phyloP scores from a whole-genome alignment of 2,888 invertebrate genomes.

The Hetaerina titia region DNA sequence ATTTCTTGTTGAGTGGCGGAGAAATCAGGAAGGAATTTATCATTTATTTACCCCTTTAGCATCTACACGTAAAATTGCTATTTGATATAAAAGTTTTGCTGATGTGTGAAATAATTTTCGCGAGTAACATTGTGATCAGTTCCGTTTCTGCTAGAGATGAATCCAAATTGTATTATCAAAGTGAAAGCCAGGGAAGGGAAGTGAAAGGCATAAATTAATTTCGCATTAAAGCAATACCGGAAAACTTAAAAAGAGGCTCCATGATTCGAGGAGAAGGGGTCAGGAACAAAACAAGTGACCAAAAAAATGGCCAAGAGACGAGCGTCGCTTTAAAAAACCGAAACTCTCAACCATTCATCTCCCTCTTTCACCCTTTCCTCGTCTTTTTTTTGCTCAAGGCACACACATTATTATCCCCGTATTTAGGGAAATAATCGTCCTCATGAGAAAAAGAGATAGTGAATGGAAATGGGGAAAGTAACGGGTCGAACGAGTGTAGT shows the following conservation, averaged over 20 bases:
- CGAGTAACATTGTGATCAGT: background rate
- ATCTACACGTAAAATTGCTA: no score
- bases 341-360: constrained; percentile 21
- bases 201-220: background rate
- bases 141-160: background rate
- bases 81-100: no score
- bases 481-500: background rate
- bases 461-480: background rate
- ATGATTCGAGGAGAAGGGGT: background rate
- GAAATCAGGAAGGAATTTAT: no score
- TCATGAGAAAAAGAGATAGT: background rate
- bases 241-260: background rate
- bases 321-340: constrained; percentile 6
- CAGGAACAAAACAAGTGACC: background rate
- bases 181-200: background rate
- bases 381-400: background rate
- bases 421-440: constrained; percentile 55
- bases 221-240: background rate
- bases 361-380: background rate
- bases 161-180: background rate
- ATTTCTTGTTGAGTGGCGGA: no score
- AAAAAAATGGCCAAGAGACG: background rate
- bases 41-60: no score
- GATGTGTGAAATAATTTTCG: no score
- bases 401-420: constrained; percentile 3